Base-by-base conservation (phyloP, 2,797 vertebrate genomes). In the Pelodytes ibericus region DNA sequence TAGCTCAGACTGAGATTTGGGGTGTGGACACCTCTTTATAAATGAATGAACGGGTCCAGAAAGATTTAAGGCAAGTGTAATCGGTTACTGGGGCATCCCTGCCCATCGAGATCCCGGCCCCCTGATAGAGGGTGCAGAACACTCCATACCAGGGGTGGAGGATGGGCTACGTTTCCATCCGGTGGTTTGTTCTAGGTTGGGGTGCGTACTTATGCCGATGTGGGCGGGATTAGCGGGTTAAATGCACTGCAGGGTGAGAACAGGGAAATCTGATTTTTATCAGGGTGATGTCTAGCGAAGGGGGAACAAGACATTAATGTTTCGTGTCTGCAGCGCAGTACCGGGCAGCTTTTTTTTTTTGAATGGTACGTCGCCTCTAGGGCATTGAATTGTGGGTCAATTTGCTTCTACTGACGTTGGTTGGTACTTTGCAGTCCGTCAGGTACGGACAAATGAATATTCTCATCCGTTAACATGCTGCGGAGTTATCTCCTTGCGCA, bases 1-100 rank as follows among this genome's bases (percentile, higher is more conserved):
- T 72, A 60, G 20, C 62, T 77, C 51, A 59, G n/a, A 33, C 69
- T 56, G 36, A 47, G 51, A 51, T n/a, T 53, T 51, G 53, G 66
- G 69, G 75, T 47, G 16, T 72, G 27, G 30, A 65, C 39, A 72
- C 75, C 57, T 53, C 41, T 16, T 27, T 56, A 25, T 71, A 20
- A 4, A 25, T 64, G 61, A 44, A 71, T 25, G 5, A 64, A 64
- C 57, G 68, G 63, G 60, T 71, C 24, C 33, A 3, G 59, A 57
- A 51, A 25, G 60, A 31, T 15, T 31, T 36, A n/a, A 30, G 20
- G 27, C 24, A 27, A 57, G 16, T 18, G 31, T n/a, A 0, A 68
- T 53, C 53, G 41, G 41, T 60, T 51, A 31, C 33, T 39, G 8
- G 24, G n/a, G n/a, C n/a, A n/a, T n/a, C n/a, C n/a, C n/a, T n/a